Percentiles rank a stretch among this genome's conserved stretches.
phyloP scores from a whole-genome alignment of 2,888 invertebrate genomes.

The Gymnosoma rotundatum region DNA sequence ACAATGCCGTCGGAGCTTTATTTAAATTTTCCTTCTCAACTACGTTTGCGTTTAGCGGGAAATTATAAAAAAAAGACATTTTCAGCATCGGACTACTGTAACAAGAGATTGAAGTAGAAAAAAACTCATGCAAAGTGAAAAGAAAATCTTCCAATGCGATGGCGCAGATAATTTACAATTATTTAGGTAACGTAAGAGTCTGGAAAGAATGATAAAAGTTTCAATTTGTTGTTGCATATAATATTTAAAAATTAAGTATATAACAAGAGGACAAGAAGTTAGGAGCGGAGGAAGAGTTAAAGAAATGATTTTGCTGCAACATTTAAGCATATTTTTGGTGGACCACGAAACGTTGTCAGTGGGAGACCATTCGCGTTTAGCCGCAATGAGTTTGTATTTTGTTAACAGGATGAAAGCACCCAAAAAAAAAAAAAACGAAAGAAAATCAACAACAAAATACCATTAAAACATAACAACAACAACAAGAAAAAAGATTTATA shows the following conservation, averaged over 20 bases:
- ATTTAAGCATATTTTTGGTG: conserved; percentile 72
- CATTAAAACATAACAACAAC: background rate
- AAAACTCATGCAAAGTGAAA: conserved; percentile 15
- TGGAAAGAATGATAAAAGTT: conserved; percentile 59
- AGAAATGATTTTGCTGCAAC: conserved; percentile 48
- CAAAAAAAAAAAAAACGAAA: conserved; percentile 11
- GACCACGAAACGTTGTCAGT: conserved; percentile 75
- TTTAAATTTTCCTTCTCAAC: background rate
- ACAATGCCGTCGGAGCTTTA: conserved; percentile 33
- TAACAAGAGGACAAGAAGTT: background rate
- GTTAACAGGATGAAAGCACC: conserved; percentile 57
- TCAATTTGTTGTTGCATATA: background rate
- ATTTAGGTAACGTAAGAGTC: background rate
- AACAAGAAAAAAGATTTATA: conserved; percentile 36
- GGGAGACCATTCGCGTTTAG: conserved; percentile 74
- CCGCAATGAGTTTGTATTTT: conserved; percentile 73
- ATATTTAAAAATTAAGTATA: background rate
- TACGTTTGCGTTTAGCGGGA: conserved; percentile 2
- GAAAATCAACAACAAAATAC: conserved; percentile 21
- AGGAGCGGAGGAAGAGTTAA: conserved; percentile 2
- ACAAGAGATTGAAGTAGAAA: conserved; percentile 5
- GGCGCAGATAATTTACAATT: conserved; percentile 60
- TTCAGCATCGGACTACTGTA: background rate
- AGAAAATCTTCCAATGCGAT: conserved; percentile 64
- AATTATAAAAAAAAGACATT: conserved; percentile 12